Evolutionary conservation across 2,113 vertebrate species (phyloP), one percentile per base, ranked within the genome.

Genomic region (Talpa occidentalis): DNA sequence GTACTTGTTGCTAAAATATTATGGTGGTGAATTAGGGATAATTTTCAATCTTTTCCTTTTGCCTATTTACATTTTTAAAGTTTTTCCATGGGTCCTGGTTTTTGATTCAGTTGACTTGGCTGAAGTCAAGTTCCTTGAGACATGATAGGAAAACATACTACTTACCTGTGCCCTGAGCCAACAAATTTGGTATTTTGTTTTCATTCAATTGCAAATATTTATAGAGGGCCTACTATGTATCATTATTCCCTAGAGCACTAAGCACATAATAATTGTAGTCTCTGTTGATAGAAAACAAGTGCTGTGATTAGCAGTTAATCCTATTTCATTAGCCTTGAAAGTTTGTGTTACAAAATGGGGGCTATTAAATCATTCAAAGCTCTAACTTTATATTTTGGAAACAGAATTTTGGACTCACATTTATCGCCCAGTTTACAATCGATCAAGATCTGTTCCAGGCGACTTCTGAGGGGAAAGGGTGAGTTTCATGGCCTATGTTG

Each of bases 301-400:
- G 22, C 32, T 26, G 4, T 88, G 44, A 24, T 28, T 86, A n/a
- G 10, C 10, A 42, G 80, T 66, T 77, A 77, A 35, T 42, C 2
- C 17, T 92, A 0, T 77, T 79, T 35, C 30, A 67, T 35, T 49
- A 44, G 37, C 59, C 16, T 64, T 40, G 32, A 73, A 66, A 42
- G 30, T 81, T 78, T 64, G 11, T 32, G 37, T 77, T 90, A 84
- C 35, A 44, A 76, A 94, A 81, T 37, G 73, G 22, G 3, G 30
- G 72, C 17, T 44, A 59, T 26, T 14, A 26, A 94, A 10, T 91
- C 40, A 94, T 84, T 84, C 22, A 90, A 42, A 69, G 2, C 86
- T 88, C 17, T 78, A 40, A 32, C 54, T 94, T 96, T 86, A 14
- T 94, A n/a, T 96, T 97, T 97, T 93, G n/a, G 47, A 92, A 90